Evolutionary conservation across 37 sponge, comb jelly and placozoan species (phyloP).

Genomic region (Aplysina aerophoba): DNA sequence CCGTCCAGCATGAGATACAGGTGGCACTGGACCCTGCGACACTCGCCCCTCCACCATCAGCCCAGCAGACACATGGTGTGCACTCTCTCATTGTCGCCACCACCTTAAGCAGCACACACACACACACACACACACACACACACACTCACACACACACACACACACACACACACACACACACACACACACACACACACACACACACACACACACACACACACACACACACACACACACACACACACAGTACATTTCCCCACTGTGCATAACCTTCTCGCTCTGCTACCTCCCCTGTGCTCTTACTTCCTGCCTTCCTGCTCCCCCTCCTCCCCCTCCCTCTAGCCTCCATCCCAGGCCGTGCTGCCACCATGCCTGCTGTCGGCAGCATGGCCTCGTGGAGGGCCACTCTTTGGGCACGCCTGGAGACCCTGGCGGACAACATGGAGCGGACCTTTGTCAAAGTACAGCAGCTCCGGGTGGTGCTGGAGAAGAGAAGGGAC

Average conservation of each 20-base stretch:
- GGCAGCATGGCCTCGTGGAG: constrained; percentile 83
- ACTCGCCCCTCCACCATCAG: constrained; percentile 20
- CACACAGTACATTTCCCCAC: constrained; percentile 21
- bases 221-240: constrained; percentile 56
- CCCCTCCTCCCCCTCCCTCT: neutral
- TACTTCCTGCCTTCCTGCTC: neutral
- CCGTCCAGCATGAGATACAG: constrained; percentile 77
- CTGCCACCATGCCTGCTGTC: constrained; percentile 42
- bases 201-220: constrained; percentile 35
- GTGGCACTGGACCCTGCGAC: constrained; percentile 80
- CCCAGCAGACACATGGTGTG: neutral
- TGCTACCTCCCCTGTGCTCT: neutral
- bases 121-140: neutral
- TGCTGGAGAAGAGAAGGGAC: constrained; percentile 86
- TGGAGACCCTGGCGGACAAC: constrained; percentile 81
- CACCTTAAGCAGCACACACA: too few species aligned
- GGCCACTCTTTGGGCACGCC: constrained; percentile 88
- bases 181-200: constrained; percentile 13
- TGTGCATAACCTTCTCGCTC: neutral
- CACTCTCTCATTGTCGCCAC: neutral
- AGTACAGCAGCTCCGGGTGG: constrained; percentile 74
- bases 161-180: constrained; percentile 46
- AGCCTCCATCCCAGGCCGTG: constrained; percentile 40
- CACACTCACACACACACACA: constrained; percentile 32
- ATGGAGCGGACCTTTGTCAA: constrained; percentile 42